Evolutionary conservation across 2,113 vertebrate species (phyloP).

Genomic region (Gallinago media): DNA sequence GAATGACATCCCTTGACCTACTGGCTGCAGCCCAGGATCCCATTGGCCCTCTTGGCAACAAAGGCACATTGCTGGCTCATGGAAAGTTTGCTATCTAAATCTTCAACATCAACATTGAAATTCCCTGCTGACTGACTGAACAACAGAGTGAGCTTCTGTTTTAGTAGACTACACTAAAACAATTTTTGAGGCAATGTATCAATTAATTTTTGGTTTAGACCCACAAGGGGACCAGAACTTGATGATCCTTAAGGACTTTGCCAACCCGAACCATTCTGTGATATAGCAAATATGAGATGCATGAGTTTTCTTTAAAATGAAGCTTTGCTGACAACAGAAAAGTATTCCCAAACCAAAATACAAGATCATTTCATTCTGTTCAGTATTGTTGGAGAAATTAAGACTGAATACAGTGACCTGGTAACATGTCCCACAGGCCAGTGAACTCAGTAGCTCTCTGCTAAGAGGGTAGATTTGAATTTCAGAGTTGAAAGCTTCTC

Average conservation of each 20-base stretch:
- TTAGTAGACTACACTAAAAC: background rate
- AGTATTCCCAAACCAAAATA: background rate
- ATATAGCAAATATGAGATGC: background rate
- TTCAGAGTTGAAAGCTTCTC: background rate
- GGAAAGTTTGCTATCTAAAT: background rate
- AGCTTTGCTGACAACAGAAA: background rate
- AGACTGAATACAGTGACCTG: background rate
- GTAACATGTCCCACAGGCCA: background rate
- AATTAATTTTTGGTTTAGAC: background rate
- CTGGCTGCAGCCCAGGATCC: too few relatives aligned
- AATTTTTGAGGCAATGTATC: background rate
- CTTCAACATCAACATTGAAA: background rate
- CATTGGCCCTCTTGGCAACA: too few relatives aligned
- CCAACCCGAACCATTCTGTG: too few relatives aligned
- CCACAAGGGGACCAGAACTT: background rate
- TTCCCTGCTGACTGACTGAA: background rate
- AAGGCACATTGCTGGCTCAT: too few relatives aligned
- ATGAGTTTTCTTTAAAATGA: background rate
- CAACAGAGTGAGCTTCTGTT: background rate
- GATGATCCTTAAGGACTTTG: too few relatives aligned
- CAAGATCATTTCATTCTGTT: background rate
- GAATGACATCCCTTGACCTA: too few relatives aligned
- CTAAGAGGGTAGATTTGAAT: background rate
- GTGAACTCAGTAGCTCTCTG: background rate
- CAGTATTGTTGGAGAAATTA: background rate